Evolutionary conservation across 2,113 vertebrate species (phyloP).

Genomic region (Callionymus lyra): DNA sequence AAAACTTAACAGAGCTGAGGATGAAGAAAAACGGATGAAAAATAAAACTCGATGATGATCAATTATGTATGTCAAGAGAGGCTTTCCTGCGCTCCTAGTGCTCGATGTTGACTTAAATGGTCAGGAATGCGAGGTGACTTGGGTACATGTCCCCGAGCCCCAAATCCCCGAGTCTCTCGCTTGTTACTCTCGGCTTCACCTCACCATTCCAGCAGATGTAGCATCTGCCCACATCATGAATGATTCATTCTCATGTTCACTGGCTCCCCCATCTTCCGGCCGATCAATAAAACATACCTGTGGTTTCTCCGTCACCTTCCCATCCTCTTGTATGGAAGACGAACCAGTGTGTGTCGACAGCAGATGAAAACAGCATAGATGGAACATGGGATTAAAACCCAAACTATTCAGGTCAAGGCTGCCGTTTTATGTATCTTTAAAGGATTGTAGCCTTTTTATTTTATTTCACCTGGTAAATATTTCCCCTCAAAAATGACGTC

Average conservation of each 20-base stretch:
- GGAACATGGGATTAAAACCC: conserved; percentile 23
- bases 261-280: conserved; percentile 39
- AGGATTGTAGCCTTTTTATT: too few species aligned
- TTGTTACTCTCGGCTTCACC: conserved; percentile 17
- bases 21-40: too few species aligned
- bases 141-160: not conserved
- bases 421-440: not conserved
- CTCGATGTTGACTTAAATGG: conserved; percentile 2
- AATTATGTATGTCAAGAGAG: too few species aligned
- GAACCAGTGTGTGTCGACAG: conserved; percentile 16
- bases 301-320: conserved; percentile 37
- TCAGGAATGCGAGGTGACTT: not conserved
- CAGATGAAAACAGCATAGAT: conserved; percentile 34
- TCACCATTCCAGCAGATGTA: conserved; percentile 22
- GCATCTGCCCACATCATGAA: conserved; percentile 30
- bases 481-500: too few species aligned
- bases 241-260: conserved; percentile 57
- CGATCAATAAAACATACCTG: conserved; percentile 67
- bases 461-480: too few species aligned
- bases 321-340: conserved; percentile 18
- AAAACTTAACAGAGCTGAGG: too few species aligned
- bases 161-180: conserved; percentile 2
- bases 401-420: conserved; percentile 13
- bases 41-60: too few species aligned
- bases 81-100: too few species aligned